Evolutionary conservation across 2,888 invertebrate genomes (phyloP).

Genomic region (Polyommatus icarus): DNA sequence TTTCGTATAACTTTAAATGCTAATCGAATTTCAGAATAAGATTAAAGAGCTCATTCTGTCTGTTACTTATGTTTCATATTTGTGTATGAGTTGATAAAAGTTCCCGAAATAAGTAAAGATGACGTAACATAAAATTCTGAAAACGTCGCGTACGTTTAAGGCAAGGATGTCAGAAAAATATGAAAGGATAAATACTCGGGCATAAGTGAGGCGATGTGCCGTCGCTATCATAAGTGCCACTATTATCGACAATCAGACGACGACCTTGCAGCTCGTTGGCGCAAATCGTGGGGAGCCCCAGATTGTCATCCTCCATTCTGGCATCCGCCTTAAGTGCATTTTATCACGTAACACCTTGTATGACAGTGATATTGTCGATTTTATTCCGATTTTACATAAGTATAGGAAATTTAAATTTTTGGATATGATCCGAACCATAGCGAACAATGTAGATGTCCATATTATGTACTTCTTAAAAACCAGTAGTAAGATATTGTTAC

Average conservation of each 20-base stretch:
- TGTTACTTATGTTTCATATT: neutral
- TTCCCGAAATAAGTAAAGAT: neutral
- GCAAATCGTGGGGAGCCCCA: constrained; percentile 75
- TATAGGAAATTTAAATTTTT: neutral
- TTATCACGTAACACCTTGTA: constrained; percentile 62
- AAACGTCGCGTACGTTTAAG: constrained; percentile 30
- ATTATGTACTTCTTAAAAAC: neutral
- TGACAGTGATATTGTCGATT: neutral
- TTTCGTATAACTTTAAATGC: neutral
- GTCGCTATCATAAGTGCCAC: constrained; percentile 63
- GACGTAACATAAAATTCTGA: neutral
- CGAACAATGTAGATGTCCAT: neutral
- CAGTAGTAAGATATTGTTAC: neutral
- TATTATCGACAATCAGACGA: constrained; percentile 75
- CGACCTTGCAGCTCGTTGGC: constrained; percentile 78
- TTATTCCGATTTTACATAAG: neutral
- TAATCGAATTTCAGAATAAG: neutral
- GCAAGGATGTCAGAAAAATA: constrained; percentile 40
- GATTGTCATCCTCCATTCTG: constrained; percentile 73
- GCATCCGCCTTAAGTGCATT: constrained; percentile 74
- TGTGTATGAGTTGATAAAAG: neutral
- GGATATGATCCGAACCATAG: neutral
- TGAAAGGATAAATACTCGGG: constrained; percentile 40
- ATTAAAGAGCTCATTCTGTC: neutral
- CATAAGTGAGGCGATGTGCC: constrained; percentile 66